Conservation (phyloP, 2,113 vertebrate genomes). For the Crotophaga sulcirostris region DNA sequence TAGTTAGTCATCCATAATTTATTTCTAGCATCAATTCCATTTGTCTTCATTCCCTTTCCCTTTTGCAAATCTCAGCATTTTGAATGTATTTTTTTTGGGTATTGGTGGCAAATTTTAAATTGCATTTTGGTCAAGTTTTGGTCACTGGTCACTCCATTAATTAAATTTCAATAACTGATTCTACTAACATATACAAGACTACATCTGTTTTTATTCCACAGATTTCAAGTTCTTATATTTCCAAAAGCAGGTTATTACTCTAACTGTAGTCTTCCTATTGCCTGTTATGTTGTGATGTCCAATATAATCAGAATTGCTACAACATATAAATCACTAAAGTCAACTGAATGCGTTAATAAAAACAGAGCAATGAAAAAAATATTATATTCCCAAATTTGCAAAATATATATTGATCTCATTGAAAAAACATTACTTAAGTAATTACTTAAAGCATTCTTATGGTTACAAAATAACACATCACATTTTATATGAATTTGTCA, state of each 20-base stretch:
- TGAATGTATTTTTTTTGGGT: neutral
- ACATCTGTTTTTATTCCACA: slow-evolving; percentile 41
- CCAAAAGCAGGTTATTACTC: slow-evolving; percentile 1
- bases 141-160: neutral
- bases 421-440: neutral
- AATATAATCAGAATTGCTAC: neutral
- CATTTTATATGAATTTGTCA: neutral
- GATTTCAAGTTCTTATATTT: neutral
- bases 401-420: neutral
- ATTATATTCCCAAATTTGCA: neutral
- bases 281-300: neutral
- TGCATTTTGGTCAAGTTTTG: neutral
- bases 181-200: neutral
- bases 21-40: neutral
- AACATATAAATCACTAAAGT: neutral
- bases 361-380: neutral
- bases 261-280: neutral
- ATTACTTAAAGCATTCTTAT: neutral
- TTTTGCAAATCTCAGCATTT: neutral
- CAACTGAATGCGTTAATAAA: neutral
- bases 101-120: neutral
- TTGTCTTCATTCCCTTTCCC: neutral
- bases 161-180: neutral
- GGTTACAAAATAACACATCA: neutral
- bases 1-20: neutral